These are phyloP conservation scores for Chironomus tepperi DNA, from an alignment of 1,140 invertebrate species.

Conservation along the genomic window DNA sequence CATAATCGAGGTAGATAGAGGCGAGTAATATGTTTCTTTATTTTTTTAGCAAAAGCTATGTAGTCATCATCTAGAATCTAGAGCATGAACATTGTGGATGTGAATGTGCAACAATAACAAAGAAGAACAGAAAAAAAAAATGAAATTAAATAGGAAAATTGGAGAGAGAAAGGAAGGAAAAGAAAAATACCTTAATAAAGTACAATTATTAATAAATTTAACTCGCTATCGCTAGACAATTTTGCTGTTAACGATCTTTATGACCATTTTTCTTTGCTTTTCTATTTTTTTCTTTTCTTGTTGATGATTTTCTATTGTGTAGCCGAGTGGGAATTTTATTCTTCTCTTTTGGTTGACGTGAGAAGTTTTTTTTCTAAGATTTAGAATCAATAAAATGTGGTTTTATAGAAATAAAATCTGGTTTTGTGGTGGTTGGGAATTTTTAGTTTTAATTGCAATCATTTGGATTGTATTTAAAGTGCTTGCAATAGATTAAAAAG, in stretches of 20 bases:
- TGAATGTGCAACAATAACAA: neutral
- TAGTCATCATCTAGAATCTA: conserved; percentile 18
- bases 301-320: neutral
- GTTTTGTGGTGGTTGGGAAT: too few relatives aligned
- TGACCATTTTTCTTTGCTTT: conserved; percentile 15
- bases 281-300: neutral
- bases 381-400: neutral
- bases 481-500: too few relatives aligned
- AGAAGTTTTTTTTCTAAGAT: neutral
- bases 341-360: neutral
- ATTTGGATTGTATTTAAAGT: too few relatives aligned
- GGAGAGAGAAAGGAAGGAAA: neutral
- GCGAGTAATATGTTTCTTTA: conserved; percentile 1
- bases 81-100: neutral
- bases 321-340: neutral
- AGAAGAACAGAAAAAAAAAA: neutral
- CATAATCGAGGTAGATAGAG: neutral
- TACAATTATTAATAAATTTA: conserved; percentile 21
- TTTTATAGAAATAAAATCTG: neutral
- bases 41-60: neutral
- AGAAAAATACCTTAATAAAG: conserved; percentile 19
- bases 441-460: too few relatives aligned
- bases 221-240: neutral
- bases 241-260: conserved; percentile 22
- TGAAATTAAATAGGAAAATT: neutral